These are phyloP conservation scores for Microcebus ravelobensis DNA, from an alignment of 2,113 vertebrate species.

Conservation along the genomic window DNA sequence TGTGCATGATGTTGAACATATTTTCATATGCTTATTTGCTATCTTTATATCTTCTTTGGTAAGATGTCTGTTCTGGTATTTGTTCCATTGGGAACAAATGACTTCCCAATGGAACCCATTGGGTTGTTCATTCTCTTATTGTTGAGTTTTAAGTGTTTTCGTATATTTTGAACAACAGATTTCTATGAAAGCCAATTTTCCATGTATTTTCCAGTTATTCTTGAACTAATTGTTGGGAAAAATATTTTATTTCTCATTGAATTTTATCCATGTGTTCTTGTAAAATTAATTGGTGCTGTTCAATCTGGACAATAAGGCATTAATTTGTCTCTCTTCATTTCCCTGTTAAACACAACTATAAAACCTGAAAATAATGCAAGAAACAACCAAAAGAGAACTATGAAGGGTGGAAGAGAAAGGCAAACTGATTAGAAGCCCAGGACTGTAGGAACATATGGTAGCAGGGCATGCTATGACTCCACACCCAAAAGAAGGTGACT, in stretches of 20 bases:
- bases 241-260: neutral
- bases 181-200: neutral
- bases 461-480: neutral
- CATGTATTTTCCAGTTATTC: neutral
- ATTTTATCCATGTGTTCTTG: neutral
- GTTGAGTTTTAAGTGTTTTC: neutral
- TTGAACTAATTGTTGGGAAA: neutral
- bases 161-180: neutral
- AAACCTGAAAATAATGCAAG: neutral
- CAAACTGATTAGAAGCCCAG: no score
- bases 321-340: neutral
- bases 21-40: neutral
- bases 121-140: neutral
- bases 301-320: no score
- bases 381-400: neutral
- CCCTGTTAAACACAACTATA: neutral
- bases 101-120: no score
- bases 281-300: neutral
- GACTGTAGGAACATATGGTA: neutral
- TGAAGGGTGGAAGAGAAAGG: neutral
- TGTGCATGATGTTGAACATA: neutral
- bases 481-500: neutral
- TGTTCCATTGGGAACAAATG: neutral
- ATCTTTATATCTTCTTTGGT: neutral
- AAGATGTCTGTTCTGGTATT: neutral